These are phyloP conservation scores for Aegotheles bennettii DNA, from an alignment of 2,113 vertebrate species.

Conservation along the genomic window DNA sequence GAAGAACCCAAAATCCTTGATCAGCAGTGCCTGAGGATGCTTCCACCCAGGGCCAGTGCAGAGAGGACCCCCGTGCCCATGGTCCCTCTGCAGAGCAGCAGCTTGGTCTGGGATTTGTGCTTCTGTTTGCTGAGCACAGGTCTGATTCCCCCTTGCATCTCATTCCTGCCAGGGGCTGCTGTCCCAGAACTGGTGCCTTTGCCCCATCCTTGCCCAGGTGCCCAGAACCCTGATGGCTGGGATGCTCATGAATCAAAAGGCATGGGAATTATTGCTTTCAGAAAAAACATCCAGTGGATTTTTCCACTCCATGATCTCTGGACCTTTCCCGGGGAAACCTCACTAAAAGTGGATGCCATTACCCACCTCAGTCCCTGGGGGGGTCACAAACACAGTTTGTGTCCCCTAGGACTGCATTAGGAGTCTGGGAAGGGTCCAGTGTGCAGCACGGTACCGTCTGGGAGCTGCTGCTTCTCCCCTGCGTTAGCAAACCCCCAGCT, in stretches of 20 bases:
- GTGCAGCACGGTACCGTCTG: neutral
- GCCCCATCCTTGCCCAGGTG: neutral
- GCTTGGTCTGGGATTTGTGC: neutral
- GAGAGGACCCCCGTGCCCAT: fast-evolving
- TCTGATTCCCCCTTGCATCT: neutral
- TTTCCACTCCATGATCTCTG: neutral
- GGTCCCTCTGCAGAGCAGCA: neutral
- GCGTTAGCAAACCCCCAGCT: neutral
- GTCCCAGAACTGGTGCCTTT: neutral
- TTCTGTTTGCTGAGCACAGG: neutral
- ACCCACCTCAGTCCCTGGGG: neutral
- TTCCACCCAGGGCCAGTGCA: neutral
- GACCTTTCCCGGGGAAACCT: neutral
- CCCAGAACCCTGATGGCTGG: neutral
- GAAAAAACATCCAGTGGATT: neutral
- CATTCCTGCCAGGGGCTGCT: neutral
- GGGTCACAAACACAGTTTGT: neutral
- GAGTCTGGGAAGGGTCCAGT: neutral
- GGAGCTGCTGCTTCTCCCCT: neutral
- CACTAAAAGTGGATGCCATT: neutral
- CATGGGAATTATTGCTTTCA: neutral
- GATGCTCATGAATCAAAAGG: conserved; percentile 25
- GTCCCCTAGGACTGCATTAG: neutral
- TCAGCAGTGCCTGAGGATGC: neutral
- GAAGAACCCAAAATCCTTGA: neutral